Evolutionary conservation across 2,888 invertebrate species (phyloP).

Genomic region (Geophilus truncorum): DNA sequence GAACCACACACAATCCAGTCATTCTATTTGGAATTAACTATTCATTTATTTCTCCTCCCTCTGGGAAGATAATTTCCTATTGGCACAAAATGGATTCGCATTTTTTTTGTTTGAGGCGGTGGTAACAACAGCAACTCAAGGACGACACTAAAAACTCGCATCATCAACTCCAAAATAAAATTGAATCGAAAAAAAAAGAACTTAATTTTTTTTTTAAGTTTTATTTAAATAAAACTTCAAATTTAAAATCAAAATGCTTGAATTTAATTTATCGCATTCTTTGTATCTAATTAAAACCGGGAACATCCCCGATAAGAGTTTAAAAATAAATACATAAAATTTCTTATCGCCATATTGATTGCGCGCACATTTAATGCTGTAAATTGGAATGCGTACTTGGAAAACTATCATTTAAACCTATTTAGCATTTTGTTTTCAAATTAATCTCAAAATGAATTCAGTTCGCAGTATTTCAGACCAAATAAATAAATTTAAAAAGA

Average conservation of each 20-base stretch:
- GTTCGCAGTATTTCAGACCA: background rate
- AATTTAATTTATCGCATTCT: background rate
- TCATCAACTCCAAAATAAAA: background rate
- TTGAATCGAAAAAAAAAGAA: background rate
- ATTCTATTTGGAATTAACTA: constrained; percentile 27
- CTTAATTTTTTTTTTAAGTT: background rate
- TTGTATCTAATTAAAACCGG: background rate
- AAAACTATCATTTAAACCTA: background rate
- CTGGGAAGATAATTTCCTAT: constrained; percentile 21
- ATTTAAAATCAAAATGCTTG: background rate
- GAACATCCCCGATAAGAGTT: background rate
- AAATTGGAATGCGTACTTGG: background rate
- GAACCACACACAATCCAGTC: constrained; percentile 17
- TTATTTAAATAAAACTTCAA: background rate
- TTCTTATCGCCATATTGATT: constrained; percentile 4
- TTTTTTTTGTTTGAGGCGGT: background rate
- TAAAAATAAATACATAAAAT: constrained; percentile 2
- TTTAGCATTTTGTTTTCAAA: background rate
- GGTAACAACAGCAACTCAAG: constrained; percentile 24
- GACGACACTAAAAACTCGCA: background rate
- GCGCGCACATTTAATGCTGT: background rate
- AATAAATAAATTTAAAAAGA: background rate
- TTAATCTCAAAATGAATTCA: background rate
- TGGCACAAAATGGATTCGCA: constrained; percentile 14
- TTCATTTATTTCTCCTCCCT: constrained; percentile 21